These are phyloP conservation scores for Drosophila kambysellisi DNA, from an alignment of 2,888 invertebrate genomes.

Conservation along the genomic window DNA sequence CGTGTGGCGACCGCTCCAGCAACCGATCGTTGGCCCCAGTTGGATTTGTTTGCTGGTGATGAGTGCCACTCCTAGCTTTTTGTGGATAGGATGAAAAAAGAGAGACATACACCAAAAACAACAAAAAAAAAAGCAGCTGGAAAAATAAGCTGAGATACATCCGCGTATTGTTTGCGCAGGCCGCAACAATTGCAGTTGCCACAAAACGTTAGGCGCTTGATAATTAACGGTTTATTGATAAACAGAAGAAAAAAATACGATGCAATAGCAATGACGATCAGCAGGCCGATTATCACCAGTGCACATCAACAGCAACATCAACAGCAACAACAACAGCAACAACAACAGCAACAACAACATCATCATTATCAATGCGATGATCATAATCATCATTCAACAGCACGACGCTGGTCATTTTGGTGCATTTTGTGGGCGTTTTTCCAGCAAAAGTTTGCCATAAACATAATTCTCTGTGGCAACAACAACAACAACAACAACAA, in stretches of 20 bases:
- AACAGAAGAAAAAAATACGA: constrained; percentile 33
- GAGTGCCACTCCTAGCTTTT: constrained; percentile 77
- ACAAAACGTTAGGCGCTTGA: constrained; percentile 59
- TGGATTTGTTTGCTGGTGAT: constrained; percentile 54
- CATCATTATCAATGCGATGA: constrained; percentile 1
- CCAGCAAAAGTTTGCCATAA: constrained; percentile 57
- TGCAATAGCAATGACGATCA: constrained; percentile 54
- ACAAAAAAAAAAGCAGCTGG: constrained; percentile 20
- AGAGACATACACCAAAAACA: constrained; percentile 19
- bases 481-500: constrained; percentile 3
- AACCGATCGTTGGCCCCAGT: constrained; percentile 70
- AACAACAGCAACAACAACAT: neutral
- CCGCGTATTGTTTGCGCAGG: constrained; percentile 73
- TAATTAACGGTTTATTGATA: constrained; percentile 80
- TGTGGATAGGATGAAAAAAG: constrained; percentile 55
- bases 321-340: too few species aligned
- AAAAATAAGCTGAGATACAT: constrained; percentile 54
- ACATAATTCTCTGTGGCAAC: constrained; percentile 63
- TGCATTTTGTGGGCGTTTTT: constrained; percentile 62
- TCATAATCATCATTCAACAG: constrained; percentile 8
- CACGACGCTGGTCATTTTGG: constrained; percentile 28
- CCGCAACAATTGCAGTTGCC: constrained; percentile 37
- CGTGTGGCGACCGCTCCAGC: constrained; percentile 56
- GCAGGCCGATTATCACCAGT: constrained; percentile 43
- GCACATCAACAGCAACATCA: constrained; percentile 18